A percentile compares a stretch with the other conserved stretches of the same genome.
These are phyloP conservation scores for Gambelia wislizenii DNA, from an alignment of 2,797 vertebrate species.

Conservation along the genomic window DNA sequence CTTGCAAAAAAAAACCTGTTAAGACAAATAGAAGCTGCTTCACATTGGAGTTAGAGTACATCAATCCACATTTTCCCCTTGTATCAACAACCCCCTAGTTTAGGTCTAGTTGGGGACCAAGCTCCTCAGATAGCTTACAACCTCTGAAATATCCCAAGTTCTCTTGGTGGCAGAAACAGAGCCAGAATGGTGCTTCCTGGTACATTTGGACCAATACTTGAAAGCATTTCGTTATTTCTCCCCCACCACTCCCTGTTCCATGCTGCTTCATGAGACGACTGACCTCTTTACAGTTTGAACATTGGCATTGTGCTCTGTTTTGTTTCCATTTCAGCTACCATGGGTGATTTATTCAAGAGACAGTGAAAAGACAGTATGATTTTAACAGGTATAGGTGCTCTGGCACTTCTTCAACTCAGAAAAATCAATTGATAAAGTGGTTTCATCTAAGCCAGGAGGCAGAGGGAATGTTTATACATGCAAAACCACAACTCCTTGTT, in stretches of 20 bases:
- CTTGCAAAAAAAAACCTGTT: too few species aligned
- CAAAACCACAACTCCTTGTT: constrained; percentile 7
- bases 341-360: neutral
- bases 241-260: neutral
- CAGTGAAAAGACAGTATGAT: neutral
- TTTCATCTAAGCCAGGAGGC: neutral
- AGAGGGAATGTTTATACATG: neutral
- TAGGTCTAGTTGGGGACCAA: too few species aligned
- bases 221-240: neutral
- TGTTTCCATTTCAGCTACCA: constrained; percentile 9
- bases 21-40: too few species aligned
- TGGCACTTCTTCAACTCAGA: neutral
- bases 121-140: neutral
- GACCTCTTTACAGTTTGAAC: neutral
- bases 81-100: too few species aligned
- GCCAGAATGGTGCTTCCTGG: neutral
- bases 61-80: too few species aligned
- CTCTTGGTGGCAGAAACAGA: neutral
- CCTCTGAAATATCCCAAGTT: neutral
- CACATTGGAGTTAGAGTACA: too few species aligned
- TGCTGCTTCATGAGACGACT: too few species aligned
- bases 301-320: neutral
- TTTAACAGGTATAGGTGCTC: neutral
- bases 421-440: constrained; percentile 35
- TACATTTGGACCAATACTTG: neutral